A percentile compares a stretch with the other conserved stretches of the same genome.
Evolutionary conservation across 2,113 vertebrate genomes (phyloP).

Genomic region (Gnathonemus longibarbis): DNA sequence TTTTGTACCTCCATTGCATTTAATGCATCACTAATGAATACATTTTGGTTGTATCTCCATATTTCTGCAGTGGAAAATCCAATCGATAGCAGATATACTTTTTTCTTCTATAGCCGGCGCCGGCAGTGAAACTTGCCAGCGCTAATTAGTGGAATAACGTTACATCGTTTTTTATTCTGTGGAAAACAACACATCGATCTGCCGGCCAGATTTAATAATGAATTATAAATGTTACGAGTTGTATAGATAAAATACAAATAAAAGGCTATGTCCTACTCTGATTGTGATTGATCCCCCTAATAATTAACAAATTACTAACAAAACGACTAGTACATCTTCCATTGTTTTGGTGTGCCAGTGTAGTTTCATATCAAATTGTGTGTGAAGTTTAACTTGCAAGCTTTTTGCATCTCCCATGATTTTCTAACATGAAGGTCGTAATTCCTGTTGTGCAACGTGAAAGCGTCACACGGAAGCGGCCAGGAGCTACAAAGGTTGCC

Average conservation of each 20-base stretch:
- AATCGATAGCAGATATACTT: background rate
- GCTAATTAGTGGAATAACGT: background rate
- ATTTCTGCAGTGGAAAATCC: background rate
- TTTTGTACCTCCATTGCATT: background rate
- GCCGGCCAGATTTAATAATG: background rate
- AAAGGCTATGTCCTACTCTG: background rate
- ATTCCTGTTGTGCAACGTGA: background rate
- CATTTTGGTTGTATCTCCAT: background rate
- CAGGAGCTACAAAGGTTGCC: background rate
- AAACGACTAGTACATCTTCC: background rate
- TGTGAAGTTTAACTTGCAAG: too few species aligned
- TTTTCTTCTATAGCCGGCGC: background rate
- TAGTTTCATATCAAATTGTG: too few species aligned
- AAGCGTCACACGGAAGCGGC: background rate
- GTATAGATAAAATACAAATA: background rate
- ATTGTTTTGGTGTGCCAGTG: background rate
- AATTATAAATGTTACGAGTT: background rate
- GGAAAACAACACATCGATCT: background rate
- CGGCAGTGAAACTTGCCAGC: background rate
- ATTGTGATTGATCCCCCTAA: background rate
- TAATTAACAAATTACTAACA: background rate
- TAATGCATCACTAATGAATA: background rate
- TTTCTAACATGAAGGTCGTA: background rate
- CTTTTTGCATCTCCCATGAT: too few species aligned
- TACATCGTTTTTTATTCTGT: background rate